Base-by-base conservation (phyloP, 2,797 vertebrate species). In the Acipenser ruthenus region DNA sequence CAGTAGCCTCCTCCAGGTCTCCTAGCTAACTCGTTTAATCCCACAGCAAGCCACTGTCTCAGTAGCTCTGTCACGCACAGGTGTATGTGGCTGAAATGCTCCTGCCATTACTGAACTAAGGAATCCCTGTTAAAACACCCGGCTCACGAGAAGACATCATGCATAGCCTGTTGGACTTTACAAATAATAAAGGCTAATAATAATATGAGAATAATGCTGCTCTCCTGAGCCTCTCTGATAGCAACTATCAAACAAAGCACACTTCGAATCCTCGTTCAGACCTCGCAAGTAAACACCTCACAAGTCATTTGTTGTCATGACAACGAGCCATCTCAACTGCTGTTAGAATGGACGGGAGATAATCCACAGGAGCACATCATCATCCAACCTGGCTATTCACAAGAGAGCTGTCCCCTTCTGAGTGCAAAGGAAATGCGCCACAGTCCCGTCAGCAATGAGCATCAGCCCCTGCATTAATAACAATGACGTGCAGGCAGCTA, bases 261-360 rank as follows among this genome's bases (percentile, higher is more conserved):
- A 70, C 64, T 65, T 63, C 1, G 73, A 66, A 63, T 0, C 72
- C 71, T 58, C 70, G 65, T 65, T 70, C 63, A 71, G 79, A 79
- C 77, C 71, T 71, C 74, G 63, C 71, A 64, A 75, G 72, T 75
- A 81, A 84, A 80, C 78, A 80, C 68, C 77, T 83, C 83, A 78
- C 74, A 79, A 78, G 80, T 78, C 79, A 86, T 82, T 72, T 50
- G 87, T 92, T 86, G 80, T 85, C 86, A 92, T 90, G 92, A 86
- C 91, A 90, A 94, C 88, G 52, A 75, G 73, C 69, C 1, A 72
- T 80, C 23, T 37, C 23, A 37, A 37, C 23, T 37, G 23, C 23
- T 37, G 23, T 37, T 37, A 37, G 23, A 37, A 37, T 37, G 4
- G 23, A 37, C 23, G 23, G 23, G 23, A 37, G 23, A 37, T 37